phyloP scores from a whole-genome alignment of 2,113 vertebrate genomes.

The Crotophaga sulcirostris region DNA sequence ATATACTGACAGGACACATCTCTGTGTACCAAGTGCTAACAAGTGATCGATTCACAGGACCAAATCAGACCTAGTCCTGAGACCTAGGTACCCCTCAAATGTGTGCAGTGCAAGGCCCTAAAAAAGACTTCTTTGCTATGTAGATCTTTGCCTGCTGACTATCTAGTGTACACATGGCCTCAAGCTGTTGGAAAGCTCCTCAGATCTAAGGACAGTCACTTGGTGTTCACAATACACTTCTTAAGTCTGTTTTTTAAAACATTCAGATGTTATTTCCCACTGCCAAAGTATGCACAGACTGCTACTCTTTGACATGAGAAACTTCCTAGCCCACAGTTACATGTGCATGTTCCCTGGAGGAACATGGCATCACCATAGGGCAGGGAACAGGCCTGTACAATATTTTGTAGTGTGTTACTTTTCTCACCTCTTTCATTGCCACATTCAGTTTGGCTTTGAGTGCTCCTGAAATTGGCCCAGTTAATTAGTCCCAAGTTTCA shows the following conservation, averaged over 20 bases:
- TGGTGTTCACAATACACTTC: neutral
- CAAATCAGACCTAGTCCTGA: neutral
- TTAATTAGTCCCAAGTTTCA: neutral
- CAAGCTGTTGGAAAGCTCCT: neutral
- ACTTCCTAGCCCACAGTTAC: rapidly evolving
- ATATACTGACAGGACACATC: neutral
- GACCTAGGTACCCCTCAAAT: neutral
- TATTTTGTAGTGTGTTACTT: neutral
- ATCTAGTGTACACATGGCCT: rapidly evolving
- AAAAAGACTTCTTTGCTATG: neutral
- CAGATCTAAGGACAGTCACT: neutral
- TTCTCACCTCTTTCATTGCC: neutral
- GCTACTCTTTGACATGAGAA: neutral
- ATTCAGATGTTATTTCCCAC: neutral
- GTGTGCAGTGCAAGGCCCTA: neutral
- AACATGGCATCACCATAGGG: rapidly evolving
- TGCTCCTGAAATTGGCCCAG: neutral
- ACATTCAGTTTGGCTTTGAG: neutral
- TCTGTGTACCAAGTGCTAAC: neutral
- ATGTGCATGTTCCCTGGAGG: neutral
- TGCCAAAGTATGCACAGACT: neutral
- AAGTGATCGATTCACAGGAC: neutral
- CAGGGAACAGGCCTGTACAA: neutral
- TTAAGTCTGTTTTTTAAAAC: neutral
- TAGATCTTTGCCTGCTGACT: neutral